These are phyloP conservation scores for Microtus pennsylvanicus DNA, from an alignment of 2,113 vertebrate genomes.

Conservation along the genomic window DNA sequence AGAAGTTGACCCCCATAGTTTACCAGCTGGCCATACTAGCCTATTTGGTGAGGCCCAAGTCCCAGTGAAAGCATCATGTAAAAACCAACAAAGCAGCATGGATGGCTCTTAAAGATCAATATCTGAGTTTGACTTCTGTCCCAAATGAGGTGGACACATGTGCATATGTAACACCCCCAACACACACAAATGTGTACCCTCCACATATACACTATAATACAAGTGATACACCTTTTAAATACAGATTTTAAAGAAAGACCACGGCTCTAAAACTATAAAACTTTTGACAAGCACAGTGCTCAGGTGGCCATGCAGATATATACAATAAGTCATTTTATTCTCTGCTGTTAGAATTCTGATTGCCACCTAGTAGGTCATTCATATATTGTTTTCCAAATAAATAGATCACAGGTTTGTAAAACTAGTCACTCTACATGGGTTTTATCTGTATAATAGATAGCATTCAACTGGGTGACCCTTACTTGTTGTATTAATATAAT, in stretches of 20 bases:
- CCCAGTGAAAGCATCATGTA: not conserved
- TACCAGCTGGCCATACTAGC: not conserved
- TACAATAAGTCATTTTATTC: not conserved
- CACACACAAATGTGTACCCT: too few species aligned
- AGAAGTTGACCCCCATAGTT: too few species aligned
- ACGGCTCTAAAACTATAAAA: not conserved
- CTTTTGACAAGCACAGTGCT: not conserved
- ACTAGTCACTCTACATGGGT: constrained; percentile 62
- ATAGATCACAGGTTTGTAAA: not conserved
- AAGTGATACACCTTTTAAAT: not conserved
- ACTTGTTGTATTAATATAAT: constrained; percentile 53
- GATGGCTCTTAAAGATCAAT: not conserved
- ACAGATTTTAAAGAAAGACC: not conserved
- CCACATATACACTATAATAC: not conserved
- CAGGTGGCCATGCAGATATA: not conserved
- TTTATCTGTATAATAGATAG: constrained; percentile 70
- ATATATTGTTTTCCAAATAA: not conserved
- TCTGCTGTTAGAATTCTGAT: not conserved
- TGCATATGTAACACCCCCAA: too few species aligned
- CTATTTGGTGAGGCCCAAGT: not conserved
- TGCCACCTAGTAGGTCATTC: not conserved
- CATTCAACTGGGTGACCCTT: constrained; percentile 69
- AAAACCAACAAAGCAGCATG: not conserved
- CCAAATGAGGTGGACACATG: not conserved
- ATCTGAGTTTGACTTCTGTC: not conserved